Evolutionary conservation across 2,888 invertebrate species (phyloP), one percentile per base, ranked within the genome.

Genomic region (Keiferia lycopersicella): DNA sequence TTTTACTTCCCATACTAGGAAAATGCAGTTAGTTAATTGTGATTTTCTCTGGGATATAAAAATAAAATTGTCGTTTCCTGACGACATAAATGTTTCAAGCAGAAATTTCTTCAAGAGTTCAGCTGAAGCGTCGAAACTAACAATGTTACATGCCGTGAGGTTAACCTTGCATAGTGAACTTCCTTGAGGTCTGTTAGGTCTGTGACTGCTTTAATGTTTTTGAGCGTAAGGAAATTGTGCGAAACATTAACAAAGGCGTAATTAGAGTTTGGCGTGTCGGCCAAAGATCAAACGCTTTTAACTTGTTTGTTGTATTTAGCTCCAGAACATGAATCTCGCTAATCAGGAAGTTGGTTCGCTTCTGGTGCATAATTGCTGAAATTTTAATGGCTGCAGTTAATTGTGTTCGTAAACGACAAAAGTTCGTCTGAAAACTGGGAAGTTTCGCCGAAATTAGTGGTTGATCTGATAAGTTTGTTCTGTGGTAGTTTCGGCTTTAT

Each of bases 361-460:
- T 16, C 61, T 51, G 61, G 48, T 58, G 61, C 61, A 61, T 48
- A 61, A 61, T 50, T 61, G 48, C 45, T 30, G 41, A 38, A 38
- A 62, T 50, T 51, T 51, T 62, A 62, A 62, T 62, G 51, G 8
- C 53, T 62, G 62, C 69, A 70, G 75, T 82, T 87, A 87, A 87
- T 87, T 84, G 80, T 83, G 76, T 77, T 72, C 78, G 74, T 81
- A 84, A 78, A 83, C 76, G 78, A 82, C 76, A 77, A 81, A 81
- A 86, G 80, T 86, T 77, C 65, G 71, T 71, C 63, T 70, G 68
- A 76, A 77, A 77, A 30, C 53, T 76, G 69, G 63, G 69, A 81
- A 83, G 77, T 83, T 83, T 80, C 71, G 69, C 71, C 67, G 73
- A 75, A 82, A 84, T 82, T 69, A 74, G 74, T 77, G 71, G 66